phyloP scores from a whole-genome alignment of 2,888 invertebrate species.

The Amblyjoppa proteus region DNA sequence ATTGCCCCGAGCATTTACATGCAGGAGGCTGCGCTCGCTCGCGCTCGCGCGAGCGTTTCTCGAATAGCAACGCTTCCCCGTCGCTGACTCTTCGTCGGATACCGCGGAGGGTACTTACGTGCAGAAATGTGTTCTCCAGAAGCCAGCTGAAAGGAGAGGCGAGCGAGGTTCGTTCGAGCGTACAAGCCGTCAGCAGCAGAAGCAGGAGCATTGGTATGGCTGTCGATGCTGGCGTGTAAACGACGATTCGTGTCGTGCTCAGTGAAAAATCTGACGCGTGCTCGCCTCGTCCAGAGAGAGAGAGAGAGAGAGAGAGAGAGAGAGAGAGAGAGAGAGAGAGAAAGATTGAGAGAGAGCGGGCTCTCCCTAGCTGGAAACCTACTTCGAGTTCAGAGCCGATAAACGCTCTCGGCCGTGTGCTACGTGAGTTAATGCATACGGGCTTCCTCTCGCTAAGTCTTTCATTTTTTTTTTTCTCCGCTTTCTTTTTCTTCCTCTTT shows the following conservation, averaged over 20 bases:
- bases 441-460: constrained; percentile 21
- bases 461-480: constrained; percentile 11
- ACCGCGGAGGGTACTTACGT: constrained; percentile 57
- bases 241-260: constrained; percentile 77
- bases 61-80: constrained; percentile 59
- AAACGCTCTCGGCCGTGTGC: constrained; percentile 43
- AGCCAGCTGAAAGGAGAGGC: constrained; percentile 48
- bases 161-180: constrained; percentile 31
- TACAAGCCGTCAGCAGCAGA: constrained; percentile 45
- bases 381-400: constrained; percentile 58
- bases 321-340: background rate
- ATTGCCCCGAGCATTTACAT: constrained; percentile 76
- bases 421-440: constrained; percentile 54
- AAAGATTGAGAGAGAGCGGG: background rate
- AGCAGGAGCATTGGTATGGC: constrained; percentile 58
- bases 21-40: constrained; percentile 69
- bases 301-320: constrained; percentile 12
- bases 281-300: constrained; percentile 60
- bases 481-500: constrained; percentile 8
- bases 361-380: constrained; percentile 48
- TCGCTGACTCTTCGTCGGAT: constrained; percentile 31
- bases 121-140: constrained; percentile 61
- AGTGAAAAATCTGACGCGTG: constrained; percentile 74
- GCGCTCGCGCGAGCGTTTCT: constrained; percentile 45
- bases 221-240: constrained; percentile 74